Conservation (phyloP, 2,113 vertebrate genomes). For the Kryptolebias marmoratus region DNA sequence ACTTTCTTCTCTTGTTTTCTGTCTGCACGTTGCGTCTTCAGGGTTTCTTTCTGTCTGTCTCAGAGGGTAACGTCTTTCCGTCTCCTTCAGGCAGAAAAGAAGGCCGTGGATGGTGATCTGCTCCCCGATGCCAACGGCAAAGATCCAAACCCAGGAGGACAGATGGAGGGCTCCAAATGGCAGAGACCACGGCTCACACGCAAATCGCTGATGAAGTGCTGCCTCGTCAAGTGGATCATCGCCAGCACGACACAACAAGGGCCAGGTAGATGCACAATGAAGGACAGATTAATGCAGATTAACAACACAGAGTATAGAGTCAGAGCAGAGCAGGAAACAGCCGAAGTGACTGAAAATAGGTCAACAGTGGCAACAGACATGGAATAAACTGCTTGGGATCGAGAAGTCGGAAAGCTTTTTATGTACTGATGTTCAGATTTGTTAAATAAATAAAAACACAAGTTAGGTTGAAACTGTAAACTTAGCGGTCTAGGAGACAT, state of each 20-base stretch:
- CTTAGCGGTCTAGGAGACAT: too few species aligned
- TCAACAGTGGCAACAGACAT: too few species aligned
- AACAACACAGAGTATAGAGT: background rate
- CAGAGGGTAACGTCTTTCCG: slow-evolving; percentile 10
- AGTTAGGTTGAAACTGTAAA: too few species aligned
- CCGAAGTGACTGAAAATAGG: too few species aligned
- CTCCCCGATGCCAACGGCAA: slow-evolving; percentile 79
- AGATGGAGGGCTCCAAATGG: slow-evolving; percentile 83
- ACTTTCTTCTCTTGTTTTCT: too few species aligned
- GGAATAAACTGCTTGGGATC: too few species aligned
- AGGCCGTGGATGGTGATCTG: slow-evolving; percentile 81
- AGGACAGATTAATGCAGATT: background rate
- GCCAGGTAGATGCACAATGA: slow-evolving; percentile 75
- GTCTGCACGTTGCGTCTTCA: background rate
- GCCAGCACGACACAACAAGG: slow-evolving; percentile 84
- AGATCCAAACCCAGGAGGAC: slow-evolving; percentile 66
- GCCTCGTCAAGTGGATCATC: slow-evolving; percentile 90
- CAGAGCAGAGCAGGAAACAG: too few species aligned
- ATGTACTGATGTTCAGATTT: too few species aligned
- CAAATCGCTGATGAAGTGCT: slow-evolving; percentile 89
- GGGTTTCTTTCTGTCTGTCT: slow-evolving; percentile 8
- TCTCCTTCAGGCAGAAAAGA: slow-evolving; percentile 75
- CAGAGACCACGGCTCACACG: slow-evolving; percentile 81
- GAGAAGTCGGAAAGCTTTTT: too few species aligned
- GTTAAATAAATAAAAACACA: too few species aligned